Conservation (phyloP, 2,113 vertebrate species). For the Piprites chloris region DNA sequence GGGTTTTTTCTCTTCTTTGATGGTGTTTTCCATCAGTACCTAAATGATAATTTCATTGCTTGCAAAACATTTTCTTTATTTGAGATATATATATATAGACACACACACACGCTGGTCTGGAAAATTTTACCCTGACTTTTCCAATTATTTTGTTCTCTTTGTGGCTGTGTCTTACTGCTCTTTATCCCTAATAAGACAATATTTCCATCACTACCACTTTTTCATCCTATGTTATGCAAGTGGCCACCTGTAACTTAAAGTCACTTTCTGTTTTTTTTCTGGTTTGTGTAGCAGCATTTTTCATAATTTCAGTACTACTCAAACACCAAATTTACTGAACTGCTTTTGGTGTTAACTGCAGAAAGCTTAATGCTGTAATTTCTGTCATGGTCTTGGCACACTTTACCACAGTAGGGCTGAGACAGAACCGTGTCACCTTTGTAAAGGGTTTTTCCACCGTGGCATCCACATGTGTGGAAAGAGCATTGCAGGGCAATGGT, state of each 20-base stretch:
- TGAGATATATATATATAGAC: not conserved
- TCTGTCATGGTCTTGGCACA: not conserved
- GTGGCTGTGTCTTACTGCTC: not conserved
- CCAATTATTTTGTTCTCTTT: not conserved
- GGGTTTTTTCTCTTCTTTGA: slow-evolving; percentile 10
- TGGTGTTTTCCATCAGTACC: slow-evolving; percentile 36
- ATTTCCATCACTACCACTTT: not conserved
- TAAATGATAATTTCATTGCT: not conserved
- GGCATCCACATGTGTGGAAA: not conserved
- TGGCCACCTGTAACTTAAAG: not conserved
- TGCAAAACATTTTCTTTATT: not conserved
- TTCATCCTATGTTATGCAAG: not conserved
- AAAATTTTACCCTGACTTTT: slow-evolving; percentile 11
- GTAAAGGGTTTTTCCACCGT: not conserved
- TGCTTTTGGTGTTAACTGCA: not conserved
- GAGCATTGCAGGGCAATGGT: not conserved
- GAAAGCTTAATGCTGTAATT: not conserved
- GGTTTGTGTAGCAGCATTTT: not conserved
- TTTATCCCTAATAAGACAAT: not conserved
- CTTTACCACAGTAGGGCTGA: not conserved
- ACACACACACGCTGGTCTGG: not conserved
- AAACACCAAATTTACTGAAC: not conserved
- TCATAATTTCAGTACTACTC: not conserved
- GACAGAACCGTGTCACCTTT: not conserved
- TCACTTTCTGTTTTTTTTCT: not conserved